Base-by-base conservation (phyloP, 2,888 invertebrate genomes). In the Drosophila bunnanda region DNA sequence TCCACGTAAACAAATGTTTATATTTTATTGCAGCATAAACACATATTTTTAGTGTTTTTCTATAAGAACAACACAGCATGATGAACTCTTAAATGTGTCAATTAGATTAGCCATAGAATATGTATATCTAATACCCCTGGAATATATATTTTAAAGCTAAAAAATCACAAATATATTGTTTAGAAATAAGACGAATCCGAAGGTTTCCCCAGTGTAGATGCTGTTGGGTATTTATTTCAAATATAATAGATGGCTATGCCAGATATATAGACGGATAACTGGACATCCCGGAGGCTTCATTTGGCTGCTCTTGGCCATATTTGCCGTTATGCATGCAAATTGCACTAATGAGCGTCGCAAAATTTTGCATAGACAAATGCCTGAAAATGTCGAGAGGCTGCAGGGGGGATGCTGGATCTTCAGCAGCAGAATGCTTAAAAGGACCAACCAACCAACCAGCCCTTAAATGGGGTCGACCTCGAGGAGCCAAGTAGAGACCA, bases 281-380 rank as follows among this genome's bases (percentile, higher is more conserved):
- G 64, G 82, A 75, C 77, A 69, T 68, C 61, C 59, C 68, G 61
- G 22, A 68, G 76, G 78, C 75, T 77, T 60, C 50, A 78, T 53
- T 55, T 72, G 70, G 65, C 69, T 76, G 78, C 71, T 57, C 22
- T 15, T 52, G 61, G 69, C 81, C 73, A 79, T 76, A 83, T 86
- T 88, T 88, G 84, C 79, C 74, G 68, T 74, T 88, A 83, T 86
- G 84, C 84, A 83, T 88, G 87, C 87, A 86, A 84, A 88, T 88
- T 80, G 87, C 84, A 83, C 89, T 84, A 84, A 84, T 84, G 88
- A 84, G 84, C 81, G 78, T 57, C 61, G 68, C 76, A 82, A 88
- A 67, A 86, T 88, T 88, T 86, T 74, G 83, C 82, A 82, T 87
- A 87, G 79, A 72, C 88, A 82, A 82, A 82, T 81, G 84, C 60